Conservation (phyloP, 2,797 vertebrate genomes). For the Scolopax rusticola region DNA sequence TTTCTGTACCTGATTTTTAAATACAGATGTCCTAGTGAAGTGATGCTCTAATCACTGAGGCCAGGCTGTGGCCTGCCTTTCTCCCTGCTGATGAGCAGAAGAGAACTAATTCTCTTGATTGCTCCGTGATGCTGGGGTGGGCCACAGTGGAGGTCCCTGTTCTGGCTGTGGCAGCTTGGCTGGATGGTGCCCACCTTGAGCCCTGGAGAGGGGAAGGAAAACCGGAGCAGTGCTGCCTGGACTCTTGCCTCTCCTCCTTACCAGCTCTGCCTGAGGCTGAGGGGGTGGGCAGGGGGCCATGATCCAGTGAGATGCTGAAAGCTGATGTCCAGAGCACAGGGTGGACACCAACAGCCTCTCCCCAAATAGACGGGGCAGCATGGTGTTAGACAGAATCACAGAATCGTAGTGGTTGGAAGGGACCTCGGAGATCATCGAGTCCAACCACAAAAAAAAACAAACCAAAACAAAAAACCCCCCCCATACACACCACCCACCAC, state of each 20-base stretch:
- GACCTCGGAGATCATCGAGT: too few relatives aligned
- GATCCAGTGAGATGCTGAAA: neutral
- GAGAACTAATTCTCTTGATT: neutral
- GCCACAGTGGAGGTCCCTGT: neutral
- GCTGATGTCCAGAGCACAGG: neutral
- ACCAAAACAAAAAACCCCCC: too few relatives aligned
- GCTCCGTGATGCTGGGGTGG: neutral
- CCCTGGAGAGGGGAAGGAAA: neutral
- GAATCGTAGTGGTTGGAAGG: too few relatives aligned
- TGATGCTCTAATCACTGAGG: neutral
- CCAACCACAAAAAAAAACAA: too few relatives aligned
- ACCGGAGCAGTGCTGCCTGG: neutral
- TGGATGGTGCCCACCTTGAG: fast-evolving
- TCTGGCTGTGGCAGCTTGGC: neutral
- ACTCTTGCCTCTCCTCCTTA: neutral
- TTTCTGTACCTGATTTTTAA: neutral
- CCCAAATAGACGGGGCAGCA: neutral
- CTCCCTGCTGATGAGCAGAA: neutral
- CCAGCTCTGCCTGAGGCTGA: too few relatives aligned
- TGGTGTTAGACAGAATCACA: too few relatives aligned
- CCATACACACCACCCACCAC: too few relatives aligned
- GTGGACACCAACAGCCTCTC: neutral
- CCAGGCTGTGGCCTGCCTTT: neutral
- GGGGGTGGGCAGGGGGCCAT: fast-evolving
- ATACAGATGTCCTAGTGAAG: neutral